phyloP scores from a whole-genome alignment of 2,888 invertebrate genomes.

The Melikaiella ostensackeni region DNA sequence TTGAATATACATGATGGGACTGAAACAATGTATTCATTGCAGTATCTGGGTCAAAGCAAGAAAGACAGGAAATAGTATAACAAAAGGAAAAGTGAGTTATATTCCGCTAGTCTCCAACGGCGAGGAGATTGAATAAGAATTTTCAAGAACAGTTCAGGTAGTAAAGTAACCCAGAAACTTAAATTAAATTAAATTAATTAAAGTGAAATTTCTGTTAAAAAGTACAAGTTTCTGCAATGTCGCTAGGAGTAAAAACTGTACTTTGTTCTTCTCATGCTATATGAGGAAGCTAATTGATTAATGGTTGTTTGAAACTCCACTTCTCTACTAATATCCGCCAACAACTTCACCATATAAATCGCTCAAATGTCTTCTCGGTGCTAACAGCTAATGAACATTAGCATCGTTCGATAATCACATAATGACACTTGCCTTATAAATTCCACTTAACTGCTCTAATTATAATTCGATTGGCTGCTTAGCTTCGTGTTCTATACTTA shows the following conservation, averaged over 20 bases:
- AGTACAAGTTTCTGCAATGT: neutral
- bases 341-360: constrained; percentile 31
- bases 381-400: constrained; percentile 25
- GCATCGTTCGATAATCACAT: constrained; percentile 29
- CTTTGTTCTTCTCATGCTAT: neutral
- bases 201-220: neutral
- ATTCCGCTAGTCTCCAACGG: neutral
- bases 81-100: constrained; percentile 1
- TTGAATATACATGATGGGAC: neutral
- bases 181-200: neutral
- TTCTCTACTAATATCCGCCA: constrained; percentile 11
- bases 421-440: constrained; percentile 21
- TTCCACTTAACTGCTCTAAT: constrained; percentile 24
- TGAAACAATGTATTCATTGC: neutral
- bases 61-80: neutral
- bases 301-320: constrained; percentile 21
- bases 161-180: neutral
- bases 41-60: neutral
- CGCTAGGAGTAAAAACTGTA: neutral
- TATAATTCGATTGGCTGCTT: constrained; percentile 17
- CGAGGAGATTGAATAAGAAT: neutral
- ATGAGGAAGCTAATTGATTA: constrained; percentile 16
- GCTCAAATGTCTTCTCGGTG: neutral
- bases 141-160: too few relatives aligned
- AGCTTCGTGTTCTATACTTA: neutral